Conservation (phyloP, 2,888 invertebrate genomes). For the Tromatobia lineatoria region DNA sequence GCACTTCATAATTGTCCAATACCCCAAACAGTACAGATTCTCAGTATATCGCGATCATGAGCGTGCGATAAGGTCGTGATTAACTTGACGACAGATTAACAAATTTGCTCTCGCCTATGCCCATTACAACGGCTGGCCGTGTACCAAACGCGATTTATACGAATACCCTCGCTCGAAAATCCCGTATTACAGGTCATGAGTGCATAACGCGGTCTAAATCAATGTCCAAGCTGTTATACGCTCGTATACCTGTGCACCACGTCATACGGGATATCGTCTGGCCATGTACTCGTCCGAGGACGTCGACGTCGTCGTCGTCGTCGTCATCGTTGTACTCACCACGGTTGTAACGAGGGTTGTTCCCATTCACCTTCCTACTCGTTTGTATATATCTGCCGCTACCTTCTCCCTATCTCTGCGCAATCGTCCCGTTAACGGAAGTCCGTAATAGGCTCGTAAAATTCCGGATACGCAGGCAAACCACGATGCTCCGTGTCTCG, state of each 20-base stretch:
- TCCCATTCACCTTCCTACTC: conserved; percentile 19
- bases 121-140: conserved; percentile 22
- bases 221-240: conserved; percentile 41
- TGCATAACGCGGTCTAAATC: conserved; percentile 51
- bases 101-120: conserved; percentile 29
- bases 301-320: background rate
- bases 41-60: background rate
- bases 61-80: conserved; percentile 24
- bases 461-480: conserved; percentile 71
- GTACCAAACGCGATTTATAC: conserved; percentile 40
- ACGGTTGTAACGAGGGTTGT: conserved; percentile 47
- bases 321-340: conserved; percentile 31
- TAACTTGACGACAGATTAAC: conserved; percentile 50
- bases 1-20: conserved; percentile 1
- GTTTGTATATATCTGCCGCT: conserved; percentile 23
- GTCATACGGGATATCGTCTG: conserved; percentile 17
- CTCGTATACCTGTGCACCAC: conserved; percentile 8
- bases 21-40: background rate
- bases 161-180: background rate
- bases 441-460: conserved; percentile 78
- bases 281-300: background rate
- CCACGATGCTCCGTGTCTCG: conserved; percentile 46
- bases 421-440: conserved; percentile 76
- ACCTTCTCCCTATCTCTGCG: conserved; percentile 67
- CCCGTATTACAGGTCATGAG: conserved; percentile 8